Conservation (phyloP, 2,888 invertebrate genomes). For the Ophraella communa region DNA sequence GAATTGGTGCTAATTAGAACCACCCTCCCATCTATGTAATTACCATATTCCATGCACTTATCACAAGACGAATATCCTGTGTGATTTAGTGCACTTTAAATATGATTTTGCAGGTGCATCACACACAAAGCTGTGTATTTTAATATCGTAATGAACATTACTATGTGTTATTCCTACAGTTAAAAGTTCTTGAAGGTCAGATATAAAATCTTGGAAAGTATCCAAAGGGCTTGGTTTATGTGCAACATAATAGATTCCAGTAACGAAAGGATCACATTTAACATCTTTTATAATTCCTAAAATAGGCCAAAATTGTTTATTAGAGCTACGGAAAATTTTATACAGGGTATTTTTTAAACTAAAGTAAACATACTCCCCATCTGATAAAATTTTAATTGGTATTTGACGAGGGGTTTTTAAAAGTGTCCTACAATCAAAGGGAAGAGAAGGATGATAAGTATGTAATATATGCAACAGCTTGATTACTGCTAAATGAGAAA, state of each 20-base stretch:
- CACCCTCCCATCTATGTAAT: slow-evolving; percentile 13
- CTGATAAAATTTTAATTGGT: slow-evolving; percentile 13
- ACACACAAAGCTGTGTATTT: slow-evolving; percentile 20
- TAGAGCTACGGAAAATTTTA: slow-evolving; percentile 22
- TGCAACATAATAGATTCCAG: slow-evolving; percentile 23
- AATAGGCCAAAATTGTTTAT: slow-evolving; percentile 27
- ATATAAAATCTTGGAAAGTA: slow-evolving; percentile 23
- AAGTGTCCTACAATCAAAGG: slow-evolving; percentile 15
- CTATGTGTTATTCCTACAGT: slow-evolving; percentile 17
- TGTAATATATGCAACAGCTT: slow-evolving; percentile 4
- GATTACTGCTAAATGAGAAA: slow-evolving; percentile 17
- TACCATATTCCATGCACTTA: slow-evolving; percentile 9
- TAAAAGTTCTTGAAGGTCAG: slow-evolving; percentile 24
- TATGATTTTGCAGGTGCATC: slow-evolving; percentile 24
- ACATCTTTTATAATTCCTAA: slow-evolving; percentile 27
- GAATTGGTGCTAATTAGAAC: slow-evolving; percentile 12
- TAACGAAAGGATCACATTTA: slow-evolving; percentile 20
- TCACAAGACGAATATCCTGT: slow-evolving; percentile 27
- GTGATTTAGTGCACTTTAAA: slow-evolving; percentile 25
- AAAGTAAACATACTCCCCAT: slow-evolving; percentile 13
- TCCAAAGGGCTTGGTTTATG: slow-evolving; percentile 22
- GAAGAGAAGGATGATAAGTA: slow-evolving; percentile 14
- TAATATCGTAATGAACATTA: slow-evolving; percentile 14
- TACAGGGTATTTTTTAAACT: slow-evolving; percentile 13
- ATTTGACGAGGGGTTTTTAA: slow-evolving; percentile 17